phyloP scores from a whole-genome alignment of 2,888 invertebrate genomes.

The Sepiola atlantica region DNA sequence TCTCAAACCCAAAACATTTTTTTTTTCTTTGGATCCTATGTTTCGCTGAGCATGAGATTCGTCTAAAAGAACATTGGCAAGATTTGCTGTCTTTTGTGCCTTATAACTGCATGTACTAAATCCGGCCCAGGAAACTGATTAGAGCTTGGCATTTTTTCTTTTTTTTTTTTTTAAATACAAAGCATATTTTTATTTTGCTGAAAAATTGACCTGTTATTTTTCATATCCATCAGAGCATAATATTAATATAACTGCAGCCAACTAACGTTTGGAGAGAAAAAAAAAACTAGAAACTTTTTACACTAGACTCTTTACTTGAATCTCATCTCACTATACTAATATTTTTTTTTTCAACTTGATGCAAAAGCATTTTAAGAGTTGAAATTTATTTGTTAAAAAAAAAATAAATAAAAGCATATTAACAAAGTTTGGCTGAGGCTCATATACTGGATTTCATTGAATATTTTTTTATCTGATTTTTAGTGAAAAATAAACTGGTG shows the following conservation, averaged over 20 bases:
- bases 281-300: background rate
- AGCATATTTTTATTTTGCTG: constrained; percentile 44
- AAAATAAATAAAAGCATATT: background rate
- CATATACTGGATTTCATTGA: constrained; percentile 18
- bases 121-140: constrained; percentile 43
- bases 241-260: constrained; percentile 43
- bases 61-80: background rate
- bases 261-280: constrained; percentile 35
- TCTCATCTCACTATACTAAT: constrained; percentile 42
- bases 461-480: constrained; percentile 44
- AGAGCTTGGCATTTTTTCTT: constrained; percentile 43
- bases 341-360: background rate
- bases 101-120: constrained; percentile 48
- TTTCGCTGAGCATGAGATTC: constrained; percentile 11
- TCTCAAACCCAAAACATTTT: background rate
- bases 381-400: background rate
- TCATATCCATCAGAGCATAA: constrained; percentile 43
- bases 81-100: constrained; percentile 42
- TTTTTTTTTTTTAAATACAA: constrained; percentile 34
- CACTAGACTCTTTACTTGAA: constrained; percentile 35
- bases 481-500: constrained; percentile 48
- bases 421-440: constrained; percentile 37
- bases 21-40: background rate
- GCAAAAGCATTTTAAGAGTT: background rate
- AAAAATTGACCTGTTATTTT: constrained; percentile 41